Conservation (phyloP, 2,888 invertebrate species). For the Eilema caniola region DNA sequence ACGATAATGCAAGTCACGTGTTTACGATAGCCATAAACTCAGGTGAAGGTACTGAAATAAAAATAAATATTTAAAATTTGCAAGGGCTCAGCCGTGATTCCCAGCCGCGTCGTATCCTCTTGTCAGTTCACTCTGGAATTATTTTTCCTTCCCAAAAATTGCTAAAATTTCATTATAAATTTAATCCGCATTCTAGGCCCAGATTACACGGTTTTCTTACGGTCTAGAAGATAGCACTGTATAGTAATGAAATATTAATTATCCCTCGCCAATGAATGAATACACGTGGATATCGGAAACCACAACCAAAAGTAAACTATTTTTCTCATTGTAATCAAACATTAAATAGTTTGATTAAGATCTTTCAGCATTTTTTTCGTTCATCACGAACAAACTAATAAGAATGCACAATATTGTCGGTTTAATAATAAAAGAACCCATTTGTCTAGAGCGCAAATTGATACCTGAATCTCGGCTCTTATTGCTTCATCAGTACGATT, state of each 20-base stretch:
- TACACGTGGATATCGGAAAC: too few relatives aligned
- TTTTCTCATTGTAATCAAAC: too few relatives aligned
- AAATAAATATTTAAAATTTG: conserved; percentile 71
- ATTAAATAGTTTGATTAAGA: too few relatives aligned
- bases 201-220: too few relatives aligned
- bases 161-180: not conserved
- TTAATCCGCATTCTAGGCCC: too few relatives aligned
- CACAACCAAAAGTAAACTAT: too few relatives aligned
- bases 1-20: conserved; percentile 56
- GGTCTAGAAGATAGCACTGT: too few relatives aligned
- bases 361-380: too few relatives aligned
- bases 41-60: conserved; percentile 62
- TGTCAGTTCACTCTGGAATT: not conserved
- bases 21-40: conserved; percentile 62
- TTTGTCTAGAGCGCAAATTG: not conserved
- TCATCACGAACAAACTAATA: too few relatives aligned
- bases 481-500: conserved; percentile 7
- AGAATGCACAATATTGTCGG: too few relatives aligned
- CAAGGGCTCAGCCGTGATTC: conserved; percentile 30
- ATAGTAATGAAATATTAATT: too few relatives aligned
- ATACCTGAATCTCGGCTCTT: conserved; percentile 1
- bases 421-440: not conserved
- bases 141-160: not conserved
- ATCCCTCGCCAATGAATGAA: too few relatives aligned
- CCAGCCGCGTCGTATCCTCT: not conserved